Percentiles rank a stretch among this genome's conserved stretches.
Evolutionary conservation across 2,797 vertebrate species (phyloP).

Genomic region (Neostethus bicornis): DNA sequence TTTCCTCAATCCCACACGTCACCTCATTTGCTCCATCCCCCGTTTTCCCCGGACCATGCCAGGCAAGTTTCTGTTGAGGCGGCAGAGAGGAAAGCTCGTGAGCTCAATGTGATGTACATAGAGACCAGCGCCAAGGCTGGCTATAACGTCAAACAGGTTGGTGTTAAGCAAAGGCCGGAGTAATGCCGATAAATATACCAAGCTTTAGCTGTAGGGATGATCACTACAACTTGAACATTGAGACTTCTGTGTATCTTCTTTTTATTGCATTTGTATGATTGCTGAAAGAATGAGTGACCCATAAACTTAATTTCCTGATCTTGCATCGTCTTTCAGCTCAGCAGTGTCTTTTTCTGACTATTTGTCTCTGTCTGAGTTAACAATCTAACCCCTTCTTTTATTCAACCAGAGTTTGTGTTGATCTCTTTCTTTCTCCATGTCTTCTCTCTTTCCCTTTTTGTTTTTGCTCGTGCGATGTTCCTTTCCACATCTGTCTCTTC

Average conservation of each 20-base stretch:
- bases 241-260: constrained; percentile 26
- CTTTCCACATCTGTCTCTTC: constrained; percentile 62
- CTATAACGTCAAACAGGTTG: constrained; percentile 85
- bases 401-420: constrained; percentile 59
- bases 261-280: constrained; percentile 40
- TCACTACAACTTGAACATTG: constrained; percentile 10
- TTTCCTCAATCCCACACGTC: constrained; percentile 60
- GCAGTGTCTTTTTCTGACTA: constrained; percentile 53
- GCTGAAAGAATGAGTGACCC: constrained; percentile 42
- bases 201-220: constrained; percentile 31
- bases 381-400: constrained; percentile 76
- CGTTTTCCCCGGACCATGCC: constrained; percentile 71
- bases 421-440: constrained; percentile 63
- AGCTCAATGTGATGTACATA: constrained; percentile 87
- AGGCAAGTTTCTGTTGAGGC: constrained; percentile 88
- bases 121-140: constrained; percentile 87
- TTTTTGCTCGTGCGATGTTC: constrained; percentile 58
- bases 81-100: constrained; percentile 84
- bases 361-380: constrained; percentile 47
- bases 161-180: constrained; percentile 62
- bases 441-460: constrained; percentile 43
- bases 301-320: constrained; percentile 45
- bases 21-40: constrained; percentile 28
- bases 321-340: constrained; percentile 53
- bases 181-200: constrained; percentile 28